Base-by-base conservation (phyloP, 2,113 vertebrate genomes). In the Alligator sinensis region DNA sequence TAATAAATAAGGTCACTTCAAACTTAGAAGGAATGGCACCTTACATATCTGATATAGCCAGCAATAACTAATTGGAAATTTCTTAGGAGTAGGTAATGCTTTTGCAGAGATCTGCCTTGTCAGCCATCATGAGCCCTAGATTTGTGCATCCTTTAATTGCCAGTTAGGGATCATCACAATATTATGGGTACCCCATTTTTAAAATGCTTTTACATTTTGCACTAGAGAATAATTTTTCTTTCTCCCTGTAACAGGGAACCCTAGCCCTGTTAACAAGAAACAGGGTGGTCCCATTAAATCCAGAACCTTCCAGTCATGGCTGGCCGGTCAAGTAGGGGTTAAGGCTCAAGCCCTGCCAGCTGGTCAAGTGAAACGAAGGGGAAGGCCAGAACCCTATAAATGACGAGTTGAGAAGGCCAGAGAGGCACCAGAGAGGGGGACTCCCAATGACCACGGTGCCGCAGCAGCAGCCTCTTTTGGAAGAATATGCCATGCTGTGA, bases 111-210 rank as follows among this genome's bases (percentile, higher is more conserved):
- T 85, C 78, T 1, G 58, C n/a, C 54, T 55, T 87, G 74, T 83
- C 55, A n/a, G 11, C 9, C 76, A 77, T 5, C n/a, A 55, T 72
- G 30, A 72, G 68, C 30, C 68, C 54, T 21, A 16, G 28, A 57
- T 47, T 77, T 77, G 58, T 57, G 17, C n/a, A 28, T 5, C 28
- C 12, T 30, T 89, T 92, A 96, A 96, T 90, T 91, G 82, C 74
- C 92, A 94, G 61, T 2, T 34, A 90, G 80, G 88, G 87, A 95
- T 79, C 87, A 90, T 3, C 7, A 68, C 47, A 84, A 94, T 86
- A 94, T 13, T 3, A 93, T 89, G 88, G 64, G 64, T 92, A 89
- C 93, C 89, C 92, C 82, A 91, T 91, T 92, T 93, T 91, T 94
- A 64, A 92, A 94, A 92, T 74, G 47, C 47, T 47, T 47, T 47